Evolutionary conservation across 2,888 invertebrate genomes (phyloP).

Genomic region (Drosophila birchii): DNA sequence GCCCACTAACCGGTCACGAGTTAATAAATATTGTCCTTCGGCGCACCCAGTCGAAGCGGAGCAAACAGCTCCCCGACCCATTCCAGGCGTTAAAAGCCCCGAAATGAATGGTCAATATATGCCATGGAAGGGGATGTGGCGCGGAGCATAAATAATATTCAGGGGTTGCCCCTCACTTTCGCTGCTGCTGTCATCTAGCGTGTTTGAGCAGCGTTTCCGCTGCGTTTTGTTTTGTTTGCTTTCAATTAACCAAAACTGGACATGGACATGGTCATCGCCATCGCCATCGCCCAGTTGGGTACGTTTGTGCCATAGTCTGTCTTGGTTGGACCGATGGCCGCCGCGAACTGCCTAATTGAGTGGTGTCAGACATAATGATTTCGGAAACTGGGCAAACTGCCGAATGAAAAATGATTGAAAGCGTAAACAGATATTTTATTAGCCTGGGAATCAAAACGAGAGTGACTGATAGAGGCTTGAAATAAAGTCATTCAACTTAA

Average conservation of each 20-base stretch:
- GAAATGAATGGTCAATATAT: constrained; percentile 79
- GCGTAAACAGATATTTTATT: constrained; percentile 34
- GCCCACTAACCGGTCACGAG: constrained; percentile 50
- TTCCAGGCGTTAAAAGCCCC: constrained; percentile 69
- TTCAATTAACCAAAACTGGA: constrained; percentile 80
- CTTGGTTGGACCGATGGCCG: constrained; percentile 10
- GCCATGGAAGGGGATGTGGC: not conserved
- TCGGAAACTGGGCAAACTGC: constrained; percentile 40
- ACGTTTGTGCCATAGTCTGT: not conserved
- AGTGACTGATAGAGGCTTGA: not conserved
- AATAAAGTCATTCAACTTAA: not conserved
- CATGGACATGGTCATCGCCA: constrained; percentile 35
- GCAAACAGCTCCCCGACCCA: constrained; percentile 4
- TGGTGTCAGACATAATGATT: constrained; percentile 58
- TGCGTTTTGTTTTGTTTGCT: constrained; percentile 69
- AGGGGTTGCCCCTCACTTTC: constrained; percentile 63
- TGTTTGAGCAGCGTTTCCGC: constrained; percentile 75
- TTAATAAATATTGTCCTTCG: constrained; percentile 73
- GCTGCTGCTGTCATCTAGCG: constrained; percentile 55
- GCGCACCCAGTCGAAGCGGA: constrained; percentile 58
- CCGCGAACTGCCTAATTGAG: constrained; percentile 63
- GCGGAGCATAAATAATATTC: constrained; percentile 75
- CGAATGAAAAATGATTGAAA: constrained; percentile 52
- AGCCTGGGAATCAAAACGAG: constrained; percentile 23
- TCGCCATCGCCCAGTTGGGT: constrained; percentile 5